A percentile compares a stretch with the other conserved stretches of the same genome.
Conservation (phyloP, 2,888 invertebrate genomes). For the Drosophila phalerata region DNA sequence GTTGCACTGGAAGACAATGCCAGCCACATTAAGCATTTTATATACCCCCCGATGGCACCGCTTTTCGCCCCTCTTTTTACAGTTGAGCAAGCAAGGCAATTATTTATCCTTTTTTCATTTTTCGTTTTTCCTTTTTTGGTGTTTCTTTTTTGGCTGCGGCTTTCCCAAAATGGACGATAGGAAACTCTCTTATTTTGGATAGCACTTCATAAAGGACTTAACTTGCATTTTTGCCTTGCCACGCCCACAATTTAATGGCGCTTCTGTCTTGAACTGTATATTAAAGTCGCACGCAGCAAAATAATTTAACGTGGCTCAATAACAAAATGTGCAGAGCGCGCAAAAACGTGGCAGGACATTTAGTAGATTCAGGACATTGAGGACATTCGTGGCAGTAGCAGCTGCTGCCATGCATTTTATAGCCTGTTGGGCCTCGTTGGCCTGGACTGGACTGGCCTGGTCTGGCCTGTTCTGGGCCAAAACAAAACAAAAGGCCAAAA, state of each 20-base stretch:
- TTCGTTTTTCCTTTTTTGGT: background rate
- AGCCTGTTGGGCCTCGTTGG: slow-evolving; percentile 21
- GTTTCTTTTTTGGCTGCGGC: slow-evolving; percentile 30
- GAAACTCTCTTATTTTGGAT: slow-evolving; percentile 9
- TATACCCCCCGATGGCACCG: slow-evolving; percentile 18
- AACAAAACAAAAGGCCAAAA: slow-evolving; percentile 33
- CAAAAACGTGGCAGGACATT: slow-evolving; percentile 39
- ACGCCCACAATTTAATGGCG: slow-evolving; percentile 32
- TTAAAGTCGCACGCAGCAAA: slow-evolving; percentile 58
- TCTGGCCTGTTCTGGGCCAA: background rate
- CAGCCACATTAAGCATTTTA: slow-evolving; percentile 59
- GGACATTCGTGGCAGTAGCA: slow-evolving; percentile 45
- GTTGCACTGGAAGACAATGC: slow-evolving; percentile 75
- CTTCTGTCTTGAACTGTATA: slow-evolving; percentile 8
- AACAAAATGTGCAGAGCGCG: slow-evolving; percentile 28
- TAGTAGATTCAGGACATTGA: slow-evolving; percentile 40
- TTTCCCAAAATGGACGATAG: slow-evolving; percentile 12
- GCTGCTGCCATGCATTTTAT: slow-evolving; percentile 70
- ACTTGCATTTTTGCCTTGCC: slow-evolving; percentile 25
- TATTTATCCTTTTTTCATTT: slow-evolving; percentile 72
- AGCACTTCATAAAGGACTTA: slow-evolving; percentile 54
- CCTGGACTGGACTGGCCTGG: slow-evolving; percentile 43
- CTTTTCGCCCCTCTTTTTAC: slow-evolving; percentile 53
- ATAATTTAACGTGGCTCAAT: slow-evolving; percentile 48
- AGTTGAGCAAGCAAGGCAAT: slow-evolving; percentile 82